Percentiles rank a stretch among this genome's conserved stretches.
Evolutionary conservation across 1,140 invertebrate species (phyloP).

Genomic region (Dolichoris vasculosae): DNA sequence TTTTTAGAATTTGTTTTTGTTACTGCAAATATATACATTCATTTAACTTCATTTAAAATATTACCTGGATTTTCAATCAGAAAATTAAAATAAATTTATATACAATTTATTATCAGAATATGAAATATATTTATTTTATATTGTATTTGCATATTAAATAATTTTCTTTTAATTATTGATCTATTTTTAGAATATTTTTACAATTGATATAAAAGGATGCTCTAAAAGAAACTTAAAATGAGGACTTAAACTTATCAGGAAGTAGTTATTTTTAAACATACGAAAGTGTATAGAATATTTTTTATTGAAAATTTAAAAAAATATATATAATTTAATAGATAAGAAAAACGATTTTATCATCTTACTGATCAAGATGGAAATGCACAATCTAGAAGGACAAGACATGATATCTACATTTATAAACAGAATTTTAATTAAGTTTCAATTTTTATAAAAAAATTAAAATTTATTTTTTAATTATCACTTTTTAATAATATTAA

Average conservation of each 20-base stretch:
- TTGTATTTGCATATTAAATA: background rate
- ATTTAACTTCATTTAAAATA: constrained; percentile 54
- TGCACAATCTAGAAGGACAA: background rate
- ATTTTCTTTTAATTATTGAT: background rate
- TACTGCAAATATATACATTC: constrained; percentile 57
- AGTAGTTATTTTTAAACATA: background rate
- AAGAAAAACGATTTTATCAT: background rate
- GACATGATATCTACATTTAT: background rate
- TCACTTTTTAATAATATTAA: no score
- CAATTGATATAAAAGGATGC: background rate
- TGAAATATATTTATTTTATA: constrained; percentile 47
- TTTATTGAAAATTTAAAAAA: background rate
- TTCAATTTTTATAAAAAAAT: no score
- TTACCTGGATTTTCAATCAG: constrained; percentile 55
- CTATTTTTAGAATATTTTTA: background rate
- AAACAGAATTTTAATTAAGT: no score
- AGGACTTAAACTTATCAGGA: background rate
- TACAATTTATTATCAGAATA: constrained; percentile 55
- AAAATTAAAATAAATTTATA: constrained; percentile 47
- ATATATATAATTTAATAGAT: background rate
- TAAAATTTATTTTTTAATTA: no score
- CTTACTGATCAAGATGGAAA: background rate
- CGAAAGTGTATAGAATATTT: background rate
- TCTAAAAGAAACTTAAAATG: no score
- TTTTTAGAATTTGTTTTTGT: constrained; percentile 57